phyloP scores from a whole-genome alignment of 2,113 vertebrate species.

The Pedetes capensis region DNA sequence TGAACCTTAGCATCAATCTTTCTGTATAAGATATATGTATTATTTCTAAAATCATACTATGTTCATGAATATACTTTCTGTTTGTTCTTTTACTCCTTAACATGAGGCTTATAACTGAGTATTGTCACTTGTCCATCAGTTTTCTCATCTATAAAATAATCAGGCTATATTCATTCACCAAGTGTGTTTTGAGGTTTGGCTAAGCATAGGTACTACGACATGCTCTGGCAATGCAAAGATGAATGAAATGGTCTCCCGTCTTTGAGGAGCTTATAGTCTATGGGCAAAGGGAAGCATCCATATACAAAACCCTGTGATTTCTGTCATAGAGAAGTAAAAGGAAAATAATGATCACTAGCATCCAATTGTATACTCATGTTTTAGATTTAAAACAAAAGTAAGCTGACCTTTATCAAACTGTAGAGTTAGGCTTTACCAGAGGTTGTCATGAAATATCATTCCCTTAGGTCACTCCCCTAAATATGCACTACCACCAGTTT shows the following conservation, averaged over 20 bases:
- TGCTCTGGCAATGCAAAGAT: background rate
- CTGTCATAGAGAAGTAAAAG: background rate
- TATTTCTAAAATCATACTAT: conserved; percentile 2
- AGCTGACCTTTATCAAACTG: conserved; percentile 22
- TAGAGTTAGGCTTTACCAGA: conserved; percentile 9
- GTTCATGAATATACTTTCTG: background rate
- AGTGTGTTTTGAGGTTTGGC: conserved; percentile 10
- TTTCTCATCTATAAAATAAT: conserved; percentile 13
- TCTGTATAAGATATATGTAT: background rate
- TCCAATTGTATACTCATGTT: background rate
- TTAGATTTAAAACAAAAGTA: conserved; percentile 49
- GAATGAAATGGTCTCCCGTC: background rate
- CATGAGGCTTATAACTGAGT: background rate
- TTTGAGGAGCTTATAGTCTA: conserved; percentile 4
- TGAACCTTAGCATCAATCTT: background rate
- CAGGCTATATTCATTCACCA: conserved; percentile 1
- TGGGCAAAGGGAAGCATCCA: background rate
- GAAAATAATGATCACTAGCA: conserved; percentile 17
- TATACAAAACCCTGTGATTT: background rate
- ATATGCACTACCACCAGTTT: background rate
- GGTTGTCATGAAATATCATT: conserved; percentile 3
- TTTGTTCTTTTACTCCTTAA: background rate
- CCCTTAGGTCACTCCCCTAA: background rate
- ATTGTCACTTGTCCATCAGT: conserved; percentile 15
- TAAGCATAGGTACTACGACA: background rate